phyloP scores from a whole-genome alignment of 1,140 invertebrate genomes.

The Tetragonula clypearis region DNA sequence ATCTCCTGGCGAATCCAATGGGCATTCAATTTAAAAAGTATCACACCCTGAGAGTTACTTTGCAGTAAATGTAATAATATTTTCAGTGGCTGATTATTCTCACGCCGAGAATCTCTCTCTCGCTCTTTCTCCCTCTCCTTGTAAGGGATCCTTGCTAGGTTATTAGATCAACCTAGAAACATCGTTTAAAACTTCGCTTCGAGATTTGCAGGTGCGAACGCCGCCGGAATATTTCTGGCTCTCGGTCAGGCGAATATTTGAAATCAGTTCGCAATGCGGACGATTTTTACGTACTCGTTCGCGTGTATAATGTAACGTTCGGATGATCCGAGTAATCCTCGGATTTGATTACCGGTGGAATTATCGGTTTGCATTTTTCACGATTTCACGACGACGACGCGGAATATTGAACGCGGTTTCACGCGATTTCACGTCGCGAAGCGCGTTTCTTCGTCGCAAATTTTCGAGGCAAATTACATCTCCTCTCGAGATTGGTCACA shows the following conservation, averaged over 20 bases:
- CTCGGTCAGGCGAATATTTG: background rate
- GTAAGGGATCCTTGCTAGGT: slow-evolving; percentile 9
- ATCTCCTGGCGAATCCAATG: no score
- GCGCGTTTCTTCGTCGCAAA: background rate
- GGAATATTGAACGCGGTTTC: background rate
- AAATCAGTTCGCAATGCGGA: background rate
- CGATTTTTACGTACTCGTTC: background rate
- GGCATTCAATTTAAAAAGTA: no score
- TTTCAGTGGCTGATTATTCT: no score
- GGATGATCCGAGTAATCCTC: background rate
- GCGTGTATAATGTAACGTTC: background rate
- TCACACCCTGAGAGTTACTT: no score
- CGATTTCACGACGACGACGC: background rate
- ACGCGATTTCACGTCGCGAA: no score
- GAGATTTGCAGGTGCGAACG: background rate
- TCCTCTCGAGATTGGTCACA: background rate
- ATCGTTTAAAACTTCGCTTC: background rate
- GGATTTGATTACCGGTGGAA: background rate
- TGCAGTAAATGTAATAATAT: no score
- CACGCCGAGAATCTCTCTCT: background rate
- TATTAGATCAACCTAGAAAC: slow-evolving; percentile 13
- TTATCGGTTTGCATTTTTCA: background rate
- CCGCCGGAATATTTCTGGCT: background rate
- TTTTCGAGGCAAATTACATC: background rate
- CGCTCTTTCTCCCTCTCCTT: background rate